Base-by-base conservation (phyloP, 2,797 vertebrate species). In the Selene dorsalis region DNA sequence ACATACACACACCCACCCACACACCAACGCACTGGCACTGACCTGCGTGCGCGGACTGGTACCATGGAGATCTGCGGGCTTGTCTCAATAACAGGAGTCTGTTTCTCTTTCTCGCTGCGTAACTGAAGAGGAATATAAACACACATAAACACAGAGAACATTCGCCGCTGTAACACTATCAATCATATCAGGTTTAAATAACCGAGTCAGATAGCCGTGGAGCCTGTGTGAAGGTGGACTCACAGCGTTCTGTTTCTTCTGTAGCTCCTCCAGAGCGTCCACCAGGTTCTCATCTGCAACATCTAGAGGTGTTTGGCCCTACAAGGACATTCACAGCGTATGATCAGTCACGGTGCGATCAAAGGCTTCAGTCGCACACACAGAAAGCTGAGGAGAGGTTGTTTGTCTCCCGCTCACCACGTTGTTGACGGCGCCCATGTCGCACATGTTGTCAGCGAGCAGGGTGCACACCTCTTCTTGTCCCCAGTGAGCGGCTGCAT, bases 401-500 rank as follows among this genome's bases (percentile, higher is more conserved):
- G 57, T 75, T 58, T 32, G 38, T 57, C 1, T 55, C 3, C 30
- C 4, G 5, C 94, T 95, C 87, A 96, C 96, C 95, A 96, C 95
- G 6, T 92, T 96, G 92, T 93, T 96, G 89, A 95, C 71, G 0
- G 94, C 93, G 8, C 76, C 90, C 96, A 96, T 96, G 78, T 96
- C 93, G 64, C 96, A 96, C 94, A 96, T 94, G 90, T 88, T 85
- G 75, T 96, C 96, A 11, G 86, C 87, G 1, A 96, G 94, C 72
- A 96, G 90, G 59, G 73, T 66, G 93, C 95, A 96, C 70, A 95
- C 94, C 79, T 96, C 95, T 85, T 95, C 94, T 84, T 96, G 95
- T 8, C 96, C 96, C 96, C 96, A 96, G 90, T 96, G 96, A 74
- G 96, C 91, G 0, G 94, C 96, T 1, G 94, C 96, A 13, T 96